Conservation (phyloP, 2,113 vertebrate species). For the Elgaria multicarinata region DNA sequence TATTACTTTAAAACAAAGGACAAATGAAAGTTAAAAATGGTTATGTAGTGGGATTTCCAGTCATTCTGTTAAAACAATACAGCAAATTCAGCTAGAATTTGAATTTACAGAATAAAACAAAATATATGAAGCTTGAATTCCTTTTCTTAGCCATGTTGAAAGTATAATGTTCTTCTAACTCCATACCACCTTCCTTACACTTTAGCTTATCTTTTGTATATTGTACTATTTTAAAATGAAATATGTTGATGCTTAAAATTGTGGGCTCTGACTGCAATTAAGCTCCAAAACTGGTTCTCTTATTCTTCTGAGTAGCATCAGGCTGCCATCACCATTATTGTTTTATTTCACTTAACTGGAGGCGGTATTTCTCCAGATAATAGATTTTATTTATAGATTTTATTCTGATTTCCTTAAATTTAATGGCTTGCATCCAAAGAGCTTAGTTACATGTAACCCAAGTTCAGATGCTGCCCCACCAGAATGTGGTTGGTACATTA, state of each 20-base stretch:
- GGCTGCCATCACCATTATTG: background rate
- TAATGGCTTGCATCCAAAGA: background rate
- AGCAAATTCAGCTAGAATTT: constrained; percentile 1
- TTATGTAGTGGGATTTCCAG: constrained; percentile 8
- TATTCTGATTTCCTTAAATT: background rate
- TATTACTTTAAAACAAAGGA: constrained; percentile 41
- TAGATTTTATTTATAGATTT: background rate
- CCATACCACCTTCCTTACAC: background rate
- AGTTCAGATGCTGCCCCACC: background rate
- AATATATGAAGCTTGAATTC: rapidly evolving
- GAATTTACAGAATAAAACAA: background rate
- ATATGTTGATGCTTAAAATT: background rate
- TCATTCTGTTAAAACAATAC: constrained; percentile 13
- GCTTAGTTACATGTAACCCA: background rate
- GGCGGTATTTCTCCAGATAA: no score
- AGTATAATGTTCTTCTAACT: background rate
- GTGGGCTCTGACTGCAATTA: background rate
- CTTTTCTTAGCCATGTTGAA: background rate
- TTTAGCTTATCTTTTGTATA: background rate
- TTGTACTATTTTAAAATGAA: background rate
- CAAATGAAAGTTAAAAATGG: constrained; percentile 62
- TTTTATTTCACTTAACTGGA: background rate
- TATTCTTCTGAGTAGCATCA: background rate
- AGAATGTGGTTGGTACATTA: background rate
- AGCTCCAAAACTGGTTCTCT: background rate